Percentiles rank a stretch among this genome's conserved stretches.
Evolutionary conservation across 2,888 invertebrate species (phyloP).

Genomic region (Scotopteryx bipunctaria): DNA sequence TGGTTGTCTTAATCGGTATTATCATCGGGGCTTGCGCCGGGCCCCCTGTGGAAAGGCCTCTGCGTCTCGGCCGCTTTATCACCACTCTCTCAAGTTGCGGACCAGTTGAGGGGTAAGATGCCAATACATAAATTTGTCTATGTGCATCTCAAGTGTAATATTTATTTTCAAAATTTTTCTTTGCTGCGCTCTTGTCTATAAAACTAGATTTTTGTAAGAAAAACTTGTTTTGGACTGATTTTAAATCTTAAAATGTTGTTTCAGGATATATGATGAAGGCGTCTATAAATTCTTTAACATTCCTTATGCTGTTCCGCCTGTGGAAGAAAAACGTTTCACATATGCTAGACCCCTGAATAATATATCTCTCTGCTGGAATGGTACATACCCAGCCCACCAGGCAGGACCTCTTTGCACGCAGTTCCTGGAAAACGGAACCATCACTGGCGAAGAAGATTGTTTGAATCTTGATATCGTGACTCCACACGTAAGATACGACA

Average conservation of each 20-base stretch:
- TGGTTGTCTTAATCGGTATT: constrained; percentile 86
- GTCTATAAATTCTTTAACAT: constrained; percentile 92
- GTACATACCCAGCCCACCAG: constrained; percentile 87
- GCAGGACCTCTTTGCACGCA: constrained; percentile 88
- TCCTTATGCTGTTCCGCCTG: constrained; percentile 90
- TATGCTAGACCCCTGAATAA: constrained; percentile 86
- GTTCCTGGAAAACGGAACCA: constrained; percentile 85
- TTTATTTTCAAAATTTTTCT: not conserved
- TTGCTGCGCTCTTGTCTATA: not conserved
- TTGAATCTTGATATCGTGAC: constrained; percentile 92
- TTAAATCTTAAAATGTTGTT: no score
- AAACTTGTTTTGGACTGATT: not conserved
- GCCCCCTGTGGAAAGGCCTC: constrained; percentile 81
- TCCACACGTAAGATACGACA: constrained; percentile 90
- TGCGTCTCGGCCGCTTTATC: constrained; percentile 88
- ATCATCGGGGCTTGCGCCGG: constrained; percentile 81
- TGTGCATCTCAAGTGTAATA: not conserved
- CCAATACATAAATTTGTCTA: not conserved
- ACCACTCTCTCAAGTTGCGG: constrained; percentile 91
- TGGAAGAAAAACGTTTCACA: constrained; percentile 87
- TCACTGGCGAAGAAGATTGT: constrained; percentile 91
- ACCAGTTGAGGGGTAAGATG: constrained; percentile 87
- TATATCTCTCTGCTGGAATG: constrained; percentile 91
- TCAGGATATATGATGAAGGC: constrained; percentile 88
- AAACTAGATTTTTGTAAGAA: not conserved